Evolutionary conservation across 2,113 vertebrate genomes (phyloP).

Genomic region (Andinoacara biseriatus): DNA sequence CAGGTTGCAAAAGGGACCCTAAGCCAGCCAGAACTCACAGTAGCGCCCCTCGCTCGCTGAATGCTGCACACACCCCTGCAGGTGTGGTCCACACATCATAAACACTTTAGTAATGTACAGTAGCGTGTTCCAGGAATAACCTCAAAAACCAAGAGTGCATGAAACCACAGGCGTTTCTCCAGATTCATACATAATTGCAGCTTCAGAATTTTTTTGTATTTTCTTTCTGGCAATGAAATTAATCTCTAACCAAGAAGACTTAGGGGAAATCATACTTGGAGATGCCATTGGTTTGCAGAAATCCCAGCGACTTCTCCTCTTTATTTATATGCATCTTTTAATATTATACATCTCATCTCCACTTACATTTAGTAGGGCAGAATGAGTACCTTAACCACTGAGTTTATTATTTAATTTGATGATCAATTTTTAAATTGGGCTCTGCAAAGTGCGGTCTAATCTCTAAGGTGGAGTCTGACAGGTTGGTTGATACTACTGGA

Average conservation of each 20-base stretch:
- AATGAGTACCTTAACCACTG: background rate
- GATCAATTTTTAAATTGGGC: background rate
- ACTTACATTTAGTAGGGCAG: background rate
- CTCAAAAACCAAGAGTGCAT: slow-evolving; percentile 53
- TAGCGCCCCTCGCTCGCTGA: slow-evolving; percentile 7
- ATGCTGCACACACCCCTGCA: slow-evolving; percentile 48
- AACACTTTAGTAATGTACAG: slow-evolving; percentile 62
- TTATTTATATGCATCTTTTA: background rate
- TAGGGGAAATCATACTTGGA: slow-evolving; percentile 4
- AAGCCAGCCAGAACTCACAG: slow-evolving; percentile 43
- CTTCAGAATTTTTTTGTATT: slow-evolving; percentile 9
- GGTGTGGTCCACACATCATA: slow-evolving; percentile 70
- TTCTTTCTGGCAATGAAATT: slow-evolving; percentile 18
- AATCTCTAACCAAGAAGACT: slow-evolving; percentile 19
- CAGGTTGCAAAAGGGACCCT: slow-evolving; percentile 32
- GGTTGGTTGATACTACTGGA: background rate
- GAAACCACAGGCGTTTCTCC: slow-evolving; percentile 50
- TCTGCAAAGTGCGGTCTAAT: background rate
- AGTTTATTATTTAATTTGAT: background rate
- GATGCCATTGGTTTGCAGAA: background rate
- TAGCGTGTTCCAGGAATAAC: slow-evolving; percentile 56
- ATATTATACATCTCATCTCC: background rate
- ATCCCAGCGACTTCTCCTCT: background rate
- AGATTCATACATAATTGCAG: slow-evolving; percentile 43
- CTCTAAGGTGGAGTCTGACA: background rate